Evolutionary conservation across 2,797 vertebrate species (phyloP).

Genomic region (Chelon labrosus): DNA sequence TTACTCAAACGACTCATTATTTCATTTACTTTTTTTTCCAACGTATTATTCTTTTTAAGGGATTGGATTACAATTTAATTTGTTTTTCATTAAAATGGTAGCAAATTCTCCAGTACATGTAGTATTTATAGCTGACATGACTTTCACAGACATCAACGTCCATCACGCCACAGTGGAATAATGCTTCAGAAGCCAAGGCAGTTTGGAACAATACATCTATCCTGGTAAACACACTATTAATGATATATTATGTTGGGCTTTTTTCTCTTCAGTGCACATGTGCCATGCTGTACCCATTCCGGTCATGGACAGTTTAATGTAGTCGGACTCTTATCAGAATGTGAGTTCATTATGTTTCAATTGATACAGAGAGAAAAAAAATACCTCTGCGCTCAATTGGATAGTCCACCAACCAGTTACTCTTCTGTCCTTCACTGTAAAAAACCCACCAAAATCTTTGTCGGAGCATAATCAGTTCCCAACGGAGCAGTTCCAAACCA

Average conservation of each 20-base stretch:
- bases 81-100: not conserved
- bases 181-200: conserved; percentile 60
- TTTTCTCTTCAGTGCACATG: conserved; percentile 11
- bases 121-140: not conserved
- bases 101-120: conserved; percentile 2
- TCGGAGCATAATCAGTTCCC: too few species aligned
- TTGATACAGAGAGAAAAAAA: too few species aligned
- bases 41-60: not conserved
- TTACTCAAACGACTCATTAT: not conserved
- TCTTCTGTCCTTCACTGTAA: too few species aligned
- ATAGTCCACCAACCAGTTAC: too few species aligned
- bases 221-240: conserved; percentile 8
- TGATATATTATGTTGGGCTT: not conserved
- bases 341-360: too few species aligned
- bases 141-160: conserved; percentile 1
- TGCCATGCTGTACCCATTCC: conserved; percentile 37
- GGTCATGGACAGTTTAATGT: not conserved
- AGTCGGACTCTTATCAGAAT: too few species aligned
- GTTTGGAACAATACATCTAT: conserved; percentile 12
- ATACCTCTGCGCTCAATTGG: too few species aligned
- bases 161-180: conserved; percentile 16
- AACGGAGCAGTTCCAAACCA: too few species aligned
- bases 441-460: too few species aligned
- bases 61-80: not conserved
- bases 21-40: too few species aligned